Percentiles rank a stretch among this genome's conserved stretches.
These are phyloP conservation scores for Nineta flava DNA, from an alignment of 2,888 invertebrate species.

Conservation along the genomic window DNA sequence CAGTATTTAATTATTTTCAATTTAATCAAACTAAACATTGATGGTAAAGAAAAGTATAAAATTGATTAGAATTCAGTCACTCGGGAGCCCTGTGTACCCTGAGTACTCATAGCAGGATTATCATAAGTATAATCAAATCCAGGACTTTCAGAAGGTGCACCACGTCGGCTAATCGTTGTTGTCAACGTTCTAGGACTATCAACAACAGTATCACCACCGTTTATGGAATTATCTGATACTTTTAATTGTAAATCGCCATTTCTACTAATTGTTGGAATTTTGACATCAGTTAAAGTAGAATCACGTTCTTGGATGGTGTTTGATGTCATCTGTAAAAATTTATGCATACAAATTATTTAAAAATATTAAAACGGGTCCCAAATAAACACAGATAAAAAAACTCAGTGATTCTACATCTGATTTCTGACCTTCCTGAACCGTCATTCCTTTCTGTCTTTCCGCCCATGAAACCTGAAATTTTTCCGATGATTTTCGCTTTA, in stretches of 20 bases:
- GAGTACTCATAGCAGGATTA: conserved; percentile 51
- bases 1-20: too few species aligned
- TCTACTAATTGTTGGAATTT: conserved; percentile 6
- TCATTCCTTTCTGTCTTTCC: too few species aligned
- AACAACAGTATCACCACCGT: neutral
- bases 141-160: conserved; percentile 52
- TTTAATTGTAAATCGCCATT: conserved; percentile 13
- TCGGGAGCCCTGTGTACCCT: conserved; percentile 33
- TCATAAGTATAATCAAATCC: conserved; percentile 65
- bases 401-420: too few species aligned
- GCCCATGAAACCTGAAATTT: too few species aligned
- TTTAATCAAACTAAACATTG: too few species aligned
- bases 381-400: too few species aligned
- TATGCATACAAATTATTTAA: too few species aligned
- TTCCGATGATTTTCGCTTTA: too few species aligned
- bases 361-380: too few species aligned
- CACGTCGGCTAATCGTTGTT: conserved; percentile 45
- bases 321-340: neutral
- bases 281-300: conserved; percentile 1
- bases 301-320: conserved; percentile 10
- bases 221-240: conserved; percentile 11
- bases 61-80: conserved; percentile 14
- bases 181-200: conserved; percentile 39
- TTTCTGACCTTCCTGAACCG: too few species aligned
- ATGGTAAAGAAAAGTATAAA: too few species aligned